These are phyloP conservation scores for Ivindomyrus marchei DNA, from an alignment of 2,113 vertebrate genomes.

Conservation along the genomic window DNA sequence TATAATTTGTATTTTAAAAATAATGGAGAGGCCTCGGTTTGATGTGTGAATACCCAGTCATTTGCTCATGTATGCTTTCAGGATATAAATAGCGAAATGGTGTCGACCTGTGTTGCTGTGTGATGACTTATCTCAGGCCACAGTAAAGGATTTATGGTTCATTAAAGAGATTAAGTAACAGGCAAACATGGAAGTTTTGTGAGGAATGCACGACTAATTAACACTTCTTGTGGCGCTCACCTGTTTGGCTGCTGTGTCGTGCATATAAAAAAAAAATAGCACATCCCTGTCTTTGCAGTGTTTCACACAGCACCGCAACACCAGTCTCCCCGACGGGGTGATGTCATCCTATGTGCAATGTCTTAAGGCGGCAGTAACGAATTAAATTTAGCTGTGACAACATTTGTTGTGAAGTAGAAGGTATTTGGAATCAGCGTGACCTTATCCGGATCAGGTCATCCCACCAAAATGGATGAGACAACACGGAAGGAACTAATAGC, in stretches of 20 bases:
- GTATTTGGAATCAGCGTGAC: background rate
- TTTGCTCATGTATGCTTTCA: background rate
- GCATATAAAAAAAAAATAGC: background rate
- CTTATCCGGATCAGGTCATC: background rate
- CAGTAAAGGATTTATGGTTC: background rate
- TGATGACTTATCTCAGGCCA: background rate
- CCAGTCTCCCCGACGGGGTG: background rate
- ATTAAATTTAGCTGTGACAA: background rate
- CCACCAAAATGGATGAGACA: background rate
- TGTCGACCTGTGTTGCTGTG: background rate
- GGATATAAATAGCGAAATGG: background rate
- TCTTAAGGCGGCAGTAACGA: background rate
- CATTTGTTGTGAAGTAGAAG: background rate
- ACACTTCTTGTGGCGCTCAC: background rate
- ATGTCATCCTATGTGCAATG: background rate
- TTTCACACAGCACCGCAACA: background rate
- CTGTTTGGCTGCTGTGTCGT: background rate
- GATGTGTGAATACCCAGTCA: background rate
- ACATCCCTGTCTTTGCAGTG: background rate
- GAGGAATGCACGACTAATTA: background rate
- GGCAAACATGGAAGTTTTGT: background rate
- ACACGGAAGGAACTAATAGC: background rate
- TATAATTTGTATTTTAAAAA: background rate
- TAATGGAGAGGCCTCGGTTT: background rate
- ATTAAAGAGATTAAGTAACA: background rate